These are phyloP conservation scores for Masnerella sp. DNA, from an alignment of 2,888 invertebrate species.

Conservation along the genomic window DNA sequence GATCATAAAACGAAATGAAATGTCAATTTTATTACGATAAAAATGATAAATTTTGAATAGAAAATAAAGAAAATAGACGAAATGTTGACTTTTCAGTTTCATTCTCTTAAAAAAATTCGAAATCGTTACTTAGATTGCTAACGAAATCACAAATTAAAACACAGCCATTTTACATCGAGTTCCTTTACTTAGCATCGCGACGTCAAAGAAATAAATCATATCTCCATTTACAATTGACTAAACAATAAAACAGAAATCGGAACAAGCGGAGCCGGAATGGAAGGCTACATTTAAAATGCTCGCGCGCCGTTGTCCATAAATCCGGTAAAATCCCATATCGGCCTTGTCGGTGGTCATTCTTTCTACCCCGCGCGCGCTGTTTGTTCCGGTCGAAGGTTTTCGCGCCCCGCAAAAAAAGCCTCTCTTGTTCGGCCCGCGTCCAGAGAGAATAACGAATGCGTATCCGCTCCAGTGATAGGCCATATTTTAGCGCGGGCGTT, in stretches of 20 bases:
- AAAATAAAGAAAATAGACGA: too few species aligned
- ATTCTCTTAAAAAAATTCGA: too few species aligned
- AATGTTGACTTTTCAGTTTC: too few species aligned
- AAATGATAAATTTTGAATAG: too few species aligned
- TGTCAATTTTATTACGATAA: too few species aligned
- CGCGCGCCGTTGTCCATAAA: conserved; percentile 39
- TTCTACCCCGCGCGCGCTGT: conserved; percentile 30
- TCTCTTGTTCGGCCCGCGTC: conserved; percentile 50
- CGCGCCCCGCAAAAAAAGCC: conserved; percentile 45
- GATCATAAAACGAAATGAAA: too few species aligned
- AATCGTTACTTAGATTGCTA: too few species aligned
- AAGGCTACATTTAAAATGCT: conserved; percentile 49
- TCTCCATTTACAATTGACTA: conserved; percentile 48
- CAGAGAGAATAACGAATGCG: conserved; percentile 56
- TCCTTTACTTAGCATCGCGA: not conserved
- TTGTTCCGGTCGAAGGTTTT: conserved; percentile 57
- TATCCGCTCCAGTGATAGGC: conserved; percentile 58
- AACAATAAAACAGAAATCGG: conserved; percentile 49
- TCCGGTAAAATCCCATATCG: conserved; percentile 51
- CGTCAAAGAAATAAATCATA: conserved; percentile 35
- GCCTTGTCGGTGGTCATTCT: conserved; percentile 49
- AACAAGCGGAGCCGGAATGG: conserved; percentile 38
- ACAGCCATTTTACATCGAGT: too few species aligned
- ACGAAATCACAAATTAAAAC: too few species aligned
- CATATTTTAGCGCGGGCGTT: conserved; percentile 53